Evolutionary conservation across 2,797 vertebrate genomes (phyloP).

Genomic region (Lacerta viridis): DNA sequence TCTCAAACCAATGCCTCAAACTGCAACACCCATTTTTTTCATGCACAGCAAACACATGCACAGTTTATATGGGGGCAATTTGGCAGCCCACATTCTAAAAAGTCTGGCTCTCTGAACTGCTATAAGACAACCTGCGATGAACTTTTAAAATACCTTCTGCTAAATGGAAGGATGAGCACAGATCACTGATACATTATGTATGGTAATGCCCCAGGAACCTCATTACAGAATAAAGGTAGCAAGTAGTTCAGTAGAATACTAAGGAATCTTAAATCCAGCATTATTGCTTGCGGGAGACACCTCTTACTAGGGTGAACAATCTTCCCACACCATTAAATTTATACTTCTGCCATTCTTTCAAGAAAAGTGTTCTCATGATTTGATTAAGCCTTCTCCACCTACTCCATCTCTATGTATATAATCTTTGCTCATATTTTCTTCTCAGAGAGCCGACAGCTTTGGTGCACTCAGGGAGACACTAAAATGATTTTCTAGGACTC

Average conservation of each 20-base stretch:
- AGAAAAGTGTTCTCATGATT: conserved; percentile 24
- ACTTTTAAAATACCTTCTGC: conserved; percentile 60
- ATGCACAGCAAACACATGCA: conserved; percentile 15
- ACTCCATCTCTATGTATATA: conserved; percentile 53
- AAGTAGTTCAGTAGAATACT: conserved; percentile 51
- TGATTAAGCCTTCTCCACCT: conserved; percentile 34
- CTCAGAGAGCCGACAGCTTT: conserved; percentile 25
- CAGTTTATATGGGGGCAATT: conserved; percentile 36
- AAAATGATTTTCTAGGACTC: conserved; percentile 40
- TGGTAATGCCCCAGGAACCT: conserved; percentile 64
- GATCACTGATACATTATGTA: conserved; percentile 63
- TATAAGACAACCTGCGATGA: conserved; percentile 50
- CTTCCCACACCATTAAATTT: conserved; percentile 51
- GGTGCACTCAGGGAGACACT: not conserved
- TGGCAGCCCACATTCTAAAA: conserved; percentile 33
- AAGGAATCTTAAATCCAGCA: conserved; percentile 59
- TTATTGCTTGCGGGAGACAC: conserved; percentile 53
- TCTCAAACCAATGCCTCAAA: not conserved
- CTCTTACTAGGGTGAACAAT: conserved; percentile 57
- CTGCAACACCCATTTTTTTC: conserved; percentile 18
- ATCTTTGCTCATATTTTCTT: conserved; percentile 43
- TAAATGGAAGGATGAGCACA: conserved; percentile 60
- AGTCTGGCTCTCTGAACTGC: conserved; percentile 37
- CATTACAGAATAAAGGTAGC: conserved; percentile 50
- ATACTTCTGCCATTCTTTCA: conserved; percentile 52